Percentiles rank a stretch among this genome's conserved stretches.
Evolutionary conservation across 92 coral and sea anemone species (phyloP).

Genomic region (Epizoanthus scotinus): DNA sequence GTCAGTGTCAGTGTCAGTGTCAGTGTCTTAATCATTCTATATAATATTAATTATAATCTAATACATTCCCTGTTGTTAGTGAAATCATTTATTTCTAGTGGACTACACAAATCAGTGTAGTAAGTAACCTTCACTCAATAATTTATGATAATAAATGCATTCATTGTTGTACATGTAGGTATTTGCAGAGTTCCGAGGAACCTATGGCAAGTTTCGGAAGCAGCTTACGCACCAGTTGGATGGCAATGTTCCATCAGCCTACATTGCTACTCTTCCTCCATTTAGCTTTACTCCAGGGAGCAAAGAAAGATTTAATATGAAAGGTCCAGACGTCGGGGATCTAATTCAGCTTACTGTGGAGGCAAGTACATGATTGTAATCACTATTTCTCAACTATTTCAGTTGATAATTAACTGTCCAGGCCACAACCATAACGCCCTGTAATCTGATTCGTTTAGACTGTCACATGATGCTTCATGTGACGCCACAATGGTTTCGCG

Average conservation of each 20-base stretch:
- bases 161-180: slow-evolving; percentile 60
- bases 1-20: too few species aligned
- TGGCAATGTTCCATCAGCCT: slow-evolving; percentile 80
- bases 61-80: too few species aligned
- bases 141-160: too few species aligned
- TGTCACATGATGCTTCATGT: too few species aligned
- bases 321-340: slow-evolving; percentile 95
- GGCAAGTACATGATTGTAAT: slow-evolving; percentile 40
- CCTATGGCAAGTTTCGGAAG: slow-evolving; percentile 77
- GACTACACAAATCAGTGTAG: too few species aligned
- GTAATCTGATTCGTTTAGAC: background rate
- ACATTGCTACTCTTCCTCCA: slow-evolving; percentile 83
- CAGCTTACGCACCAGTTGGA: slow-evolving; percentile 82
- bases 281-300: slow-evolving; percentile 82
- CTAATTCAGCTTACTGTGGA: slow-evolving; percentile 81
- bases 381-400: background rate
- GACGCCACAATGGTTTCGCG: too few species aligned
- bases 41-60: too few species aligned
- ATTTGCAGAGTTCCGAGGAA: slow-evolving; percentile 88
- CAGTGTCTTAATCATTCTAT: too few species aligned
- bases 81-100: too few species aligned
- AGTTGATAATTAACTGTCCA: background rate
- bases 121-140: too few species aligned
- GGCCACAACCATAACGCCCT: background rate
- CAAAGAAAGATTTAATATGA: slow-evolving; percentile 76